Base-by-base conservation (phyloP, 2,797 vertebrate genomes). In the Lycodopsis pacificus region DNA sequence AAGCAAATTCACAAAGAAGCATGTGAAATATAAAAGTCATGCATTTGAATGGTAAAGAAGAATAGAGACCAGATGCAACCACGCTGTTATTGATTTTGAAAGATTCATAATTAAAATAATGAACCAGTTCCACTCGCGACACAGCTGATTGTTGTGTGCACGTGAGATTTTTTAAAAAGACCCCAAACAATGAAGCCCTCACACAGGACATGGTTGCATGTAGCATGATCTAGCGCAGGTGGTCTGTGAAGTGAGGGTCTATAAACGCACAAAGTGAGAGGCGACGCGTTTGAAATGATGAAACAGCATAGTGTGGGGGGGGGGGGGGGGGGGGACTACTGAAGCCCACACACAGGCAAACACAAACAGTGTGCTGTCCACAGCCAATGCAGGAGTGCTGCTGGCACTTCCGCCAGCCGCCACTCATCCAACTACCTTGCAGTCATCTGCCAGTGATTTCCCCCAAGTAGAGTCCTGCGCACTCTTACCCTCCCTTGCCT, bases 371-470 rank as follows among this genome's bases (percentile, higher is more conserved):
- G 84, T 30, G 79, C 51, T 25, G 62, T 30, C 65, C 40, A 65
- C 69, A 77, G 86, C 73, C 78, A 65, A 46, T 40, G 77, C 80
- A 71, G 77, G 63, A 65, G 72, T 15, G 73, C 70, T 56, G 70
- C 81, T 17, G 64, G 59, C 20, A 32, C 20, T 7, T n/a, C 46
- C 27, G 17, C 64, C 71, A 53, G 67, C 71, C 46, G 19, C 57
- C 88, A 85, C 83, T 89, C 88, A 83, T 91, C 89, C 92, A 92
- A 89, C 95, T 95, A 96, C 95, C 95, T 96, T 95, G 95, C 94
- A 94, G 92, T 95, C 91, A 89, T 95, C 92, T 86, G 94, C 93
- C 94, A 96, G 93, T 78, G 95, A 94, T 88, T 91, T 94, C 84
- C 92, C 95, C 95, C 95, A 95, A 90, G 94, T 70, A 93, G 94